phyloP scores from a whole-genome alignment of 2,797 vertebrate species.

The Diplodus sargus region DNA sequence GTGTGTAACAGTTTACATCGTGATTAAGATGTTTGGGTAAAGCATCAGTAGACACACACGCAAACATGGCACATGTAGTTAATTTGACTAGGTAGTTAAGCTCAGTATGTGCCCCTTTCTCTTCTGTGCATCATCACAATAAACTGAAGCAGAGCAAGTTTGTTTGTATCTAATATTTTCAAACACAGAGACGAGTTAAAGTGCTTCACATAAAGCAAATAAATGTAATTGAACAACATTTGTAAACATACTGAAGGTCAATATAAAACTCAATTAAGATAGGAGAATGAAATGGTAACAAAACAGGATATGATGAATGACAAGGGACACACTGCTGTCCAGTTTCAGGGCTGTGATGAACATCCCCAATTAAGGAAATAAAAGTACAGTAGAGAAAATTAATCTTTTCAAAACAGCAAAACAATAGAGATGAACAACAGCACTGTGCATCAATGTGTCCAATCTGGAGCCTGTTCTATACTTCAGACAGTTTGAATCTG shows the following conservation, averaged over 20 bases:
- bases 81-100: background rate
- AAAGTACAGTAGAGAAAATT: background rate
- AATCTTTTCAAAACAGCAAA: background rate
- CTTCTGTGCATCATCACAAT: background rate
- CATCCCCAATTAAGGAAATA: background rate
- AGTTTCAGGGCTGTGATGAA: background rate
- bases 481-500: too few relatives aligned
- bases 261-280: background rate
- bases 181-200: background rate
- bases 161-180: background rate
- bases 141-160: background rate
- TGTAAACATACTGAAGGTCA: background rate
- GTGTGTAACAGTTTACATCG: background rate
- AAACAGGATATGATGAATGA: background rate
- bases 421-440: background rate
- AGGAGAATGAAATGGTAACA: background rate
- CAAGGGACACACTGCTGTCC: background rate
- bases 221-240: background rate
- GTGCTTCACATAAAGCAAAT: background rate
- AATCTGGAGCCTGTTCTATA: background rate
- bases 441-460: background rate
- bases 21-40: slow-evolving; percentile 4
- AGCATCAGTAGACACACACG: background rate
- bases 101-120: background rate
- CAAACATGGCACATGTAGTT: background rate